Percentiles rank a stretch among this genome's conserved stretches.
phyloP scores from a whole-genome alignment of 2,797 vertebrate genomes.

The Esox masquinongy region DNA sequence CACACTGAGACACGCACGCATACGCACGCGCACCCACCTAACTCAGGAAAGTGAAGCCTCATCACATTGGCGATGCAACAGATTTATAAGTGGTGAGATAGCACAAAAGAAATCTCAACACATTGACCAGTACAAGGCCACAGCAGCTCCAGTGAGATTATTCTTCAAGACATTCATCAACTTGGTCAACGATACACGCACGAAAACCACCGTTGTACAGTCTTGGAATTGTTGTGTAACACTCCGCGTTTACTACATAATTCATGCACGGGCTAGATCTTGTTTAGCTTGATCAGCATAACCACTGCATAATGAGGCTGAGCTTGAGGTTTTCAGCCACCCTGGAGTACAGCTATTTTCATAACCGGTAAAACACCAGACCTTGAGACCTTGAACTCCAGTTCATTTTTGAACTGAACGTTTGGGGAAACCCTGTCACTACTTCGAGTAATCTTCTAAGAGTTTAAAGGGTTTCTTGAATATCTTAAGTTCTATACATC shows the following conservation, averaged over 20 bases:
- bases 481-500: no score
- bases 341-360: constrained; percentile 5
- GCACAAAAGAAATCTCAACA: constrained; percentile 38
- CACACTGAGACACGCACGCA: background rate
- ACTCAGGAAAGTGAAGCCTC: constrained; percentile 46
- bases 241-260: background rate
- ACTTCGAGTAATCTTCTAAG: no score
- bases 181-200: constrained; percentile 39
- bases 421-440: no score
- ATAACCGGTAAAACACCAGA: constrained; percentile 14
- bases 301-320: constrained; percentile 48
- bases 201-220: constrained; percentile 20
- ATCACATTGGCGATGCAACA: constrained; percentile 58
- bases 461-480: no score
- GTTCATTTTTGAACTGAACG: no score
- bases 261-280: constrained; percentile 25
- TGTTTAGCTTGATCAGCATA: constrained; percentile 54
- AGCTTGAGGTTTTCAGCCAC: constrained; percentile 21
- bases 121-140: background rate
- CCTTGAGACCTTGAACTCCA: no score
- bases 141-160: constrained; percentile 34
- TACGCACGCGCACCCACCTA: constrained; percentile 10
- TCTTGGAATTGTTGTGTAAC: constrained; percentile 9
- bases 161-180: constrained; percentile 49
- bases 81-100: constrained; percentile 40